Evolutionary conservation across 2,888 invertebrate genomes (phyloP).

Genomic region (Erebia aethiops): DNA sequence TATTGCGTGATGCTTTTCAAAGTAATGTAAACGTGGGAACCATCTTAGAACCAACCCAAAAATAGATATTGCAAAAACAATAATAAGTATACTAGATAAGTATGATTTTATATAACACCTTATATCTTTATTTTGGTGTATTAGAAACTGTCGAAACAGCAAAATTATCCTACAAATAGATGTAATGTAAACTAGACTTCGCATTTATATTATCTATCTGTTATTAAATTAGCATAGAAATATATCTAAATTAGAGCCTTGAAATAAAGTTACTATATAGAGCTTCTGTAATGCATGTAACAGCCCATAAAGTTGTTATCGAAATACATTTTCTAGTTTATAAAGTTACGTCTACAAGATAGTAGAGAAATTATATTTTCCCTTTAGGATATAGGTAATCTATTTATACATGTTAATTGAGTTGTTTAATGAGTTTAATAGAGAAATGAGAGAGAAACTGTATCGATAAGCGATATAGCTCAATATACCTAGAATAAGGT

Average conservation of each 20-base stretch:
- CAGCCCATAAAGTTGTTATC: conserved; percentile 28
- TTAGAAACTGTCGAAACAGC: not conserved
- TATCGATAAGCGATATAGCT: too few species aligned
- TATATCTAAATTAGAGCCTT: conserved; percentile 64
- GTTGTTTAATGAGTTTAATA: not conserved
- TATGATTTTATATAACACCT: too few species aligned
- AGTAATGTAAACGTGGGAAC: too few species aligned
- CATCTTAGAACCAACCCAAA: too few species aligned
- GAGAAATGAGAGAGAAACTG: not conserved
- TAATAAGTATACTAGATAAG: too few species aligned
- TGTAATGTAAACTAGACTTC: conserved; percentile 34
- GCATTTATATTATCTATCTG: conserved; percentile 54
- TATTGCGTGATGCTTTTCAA: too few species aligned
- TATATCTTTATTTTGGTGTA: not conserved
- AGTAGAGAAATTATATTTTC: conserved; percentile 5
- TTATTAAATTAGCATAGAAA: conserved; percentile 76
- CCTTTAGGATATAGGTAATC: not conserved
- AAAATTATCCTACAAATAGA: conserved; percentile 11
- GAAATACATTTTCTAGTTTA: conserved; percentile 20
- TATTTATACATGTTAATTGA: not conserved
- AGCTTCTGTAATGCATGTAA: conserved; percentile 30
- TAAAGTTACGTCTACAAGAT: conserved; percentile 5
- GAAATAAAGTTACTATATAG: conserved; percentile 36
- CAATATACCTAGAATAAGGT: too few species aligned
- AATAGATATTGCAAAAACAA: too few species aligned